Percentiles rank a stretch among this genome's conserved stretches.
phyloP scores from a whole-genome alignment of 2,113 vertebrate species.

The Clarias macrocephalus region DNA sequence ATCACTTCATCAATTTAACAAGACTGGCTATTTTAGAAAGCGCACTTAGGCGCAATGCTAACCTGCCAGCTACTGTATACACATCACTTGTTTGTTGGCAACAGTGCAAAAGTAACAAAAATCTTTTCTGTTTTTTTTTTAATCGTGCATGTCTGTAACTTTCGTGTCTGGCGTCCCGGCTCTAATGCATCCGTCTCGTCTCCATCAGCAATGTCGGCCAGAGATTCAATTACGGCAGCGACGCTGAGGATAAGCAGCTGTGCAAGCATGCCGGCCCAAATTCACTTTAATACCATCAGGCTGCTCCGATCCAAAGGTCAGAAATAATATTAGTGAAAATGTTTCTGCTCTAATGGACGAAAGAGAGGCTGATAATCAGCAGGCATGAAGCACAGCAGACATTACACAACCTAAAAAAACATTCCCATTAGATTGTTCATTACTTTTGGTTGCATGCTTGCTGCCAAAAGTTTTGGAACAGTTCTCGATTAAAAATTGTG shows the following conservation, averaged over 20 bases:
- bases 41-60: neutral
- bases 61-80: neutral
- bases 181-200: neutral
- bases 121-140: no score
- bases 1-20: no score
- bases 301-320: conserved; percentile 40
- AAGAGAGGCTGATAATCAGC: conserved; percentile 25
- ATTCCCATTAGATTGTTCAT: neutral
- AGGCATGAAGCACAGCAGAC: conserved; percentile 14
- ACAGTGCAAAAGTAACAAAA: neutral
- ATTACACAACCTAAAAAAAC: neutral
- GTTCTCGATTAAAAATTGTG: no score
- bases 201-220: neutral
- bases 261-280: conserved; percentile 19
- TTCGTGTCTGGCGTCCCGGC: neutral
- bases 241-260: conserved; percentile 48
- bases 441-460: neutral
- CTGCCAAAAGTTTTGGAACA: neutral
- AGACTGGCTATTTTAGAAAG: neutral
- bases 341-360: conserved; percentile 2
- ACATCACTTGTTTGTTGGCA: neutral
- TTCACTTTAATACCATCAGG: conserved; percentile 43
- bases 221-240: conserved; percentile 40
- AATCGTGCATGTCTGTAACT: neutral
- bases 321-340: conserved; percentile 26